A percentile compares a stretch with the other conserved stretches of the same genome.
Conservation (phyloP, 2,888 invertebrate species). For the Agrochola lota region DNA sequence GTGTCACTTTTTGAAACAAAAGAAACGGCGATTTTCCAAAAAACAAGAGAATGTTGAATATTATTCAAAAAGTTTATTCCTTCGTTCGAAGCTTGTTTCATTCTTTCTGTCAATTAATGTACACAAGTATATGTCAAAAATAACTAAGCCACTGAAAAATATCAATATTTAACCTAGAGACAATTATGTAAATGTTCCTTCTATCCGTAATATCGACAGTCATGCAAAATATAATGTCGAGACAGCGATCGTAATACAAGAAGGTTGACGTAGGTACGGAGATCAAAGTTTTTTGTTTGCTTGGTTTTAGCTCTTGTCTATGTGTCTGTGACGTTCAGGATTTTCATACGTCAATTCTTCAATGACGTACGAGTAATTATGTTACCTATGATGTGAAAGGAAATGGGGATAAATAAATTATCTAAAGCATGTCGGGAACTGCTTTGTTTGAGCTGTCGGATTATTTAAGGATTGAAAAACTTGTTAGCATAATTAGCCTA, state of each 20-base stretch:
- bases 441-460: conserved; percentile 5
- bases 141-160: neutral
- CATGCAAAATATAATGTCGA: conserved; percentile 24
- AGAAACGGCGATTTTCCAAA: neutral
- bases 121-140: neutral
- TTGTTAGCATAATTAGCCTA: neutral
- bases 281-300: conserved; percentile 38
- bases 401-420: neutral
- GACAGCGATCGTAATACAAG: conserved; percentile 33
- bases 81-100: neutral
- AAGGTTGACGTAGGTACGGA: conserved; percentile 26
- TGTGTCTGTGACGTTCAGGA: conserved; percentile 13
- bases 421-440: neutral
- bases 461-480: conserved; percentile 5
- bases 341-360: conserved; percentile 35
- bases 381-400: conserved; percentile 5
- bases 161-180: conserved; percentile 6
- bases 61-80: conserved; percentile 1
- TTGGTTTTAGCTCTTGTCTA: conserved; percentile 30
- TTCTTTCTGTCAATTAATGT: neutral
- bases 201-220: conserved; percentile 9
- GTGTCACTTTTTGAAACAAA: neutral
- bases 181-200: conserved; percentile 15
- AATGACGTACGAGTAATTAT: conserved; percentile 9
- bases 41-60: conserved; percentile 6